A percentile compares a stretch with the other conserved stretches of the same genome.
These are phyloP conservation scores for Macropis europaea DNA, from an alignment of 2,888 invertebrate species.

Conservation along the genomic window DNA sequence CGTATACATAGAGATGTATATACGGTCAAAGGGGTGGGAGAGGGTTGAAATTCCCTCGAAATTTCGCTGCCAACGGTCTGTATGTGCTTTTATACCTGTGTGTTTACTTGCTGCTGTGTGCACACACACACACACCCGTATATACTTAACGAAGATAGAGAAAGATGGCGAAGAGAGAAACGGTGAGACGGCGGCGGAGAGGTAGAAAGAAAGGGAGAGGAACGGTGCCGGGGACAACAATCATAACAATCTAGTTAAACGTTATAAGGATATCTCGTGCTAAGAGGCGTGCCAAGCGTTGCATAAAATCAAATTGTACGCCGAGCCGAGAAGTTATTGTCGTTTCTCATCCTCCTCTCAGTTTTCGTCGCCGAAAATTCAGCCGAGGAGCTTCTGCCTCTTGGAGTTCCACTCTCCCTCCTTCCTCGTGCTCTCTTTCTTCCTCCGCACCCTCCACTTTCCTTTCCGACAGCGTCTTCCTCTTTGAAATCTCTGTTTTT, in stretches of 20 bases:
- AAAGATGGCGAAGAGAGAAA: constrained; percentile 36
- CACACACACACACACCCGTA: constrained; percentile 9
- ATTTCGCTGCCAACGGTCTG: constrained; percentile 60
- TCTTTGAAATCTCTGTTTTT: constrained; percentile 17
- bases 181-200: constrained; percentile 29
- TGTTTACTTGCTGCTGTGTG: constrained; percentile 13
- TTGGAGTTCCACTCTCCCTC: constrained; percentile 28
- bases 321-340: constrained; percentile 79
- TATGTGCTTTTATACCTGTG: constrained; percentile 14
- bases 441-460: background rate
- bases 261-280: constrained; percentile 79
- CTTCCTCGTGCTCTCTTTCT: constrained; percentile 9
- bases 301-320: constrained; percentile 80
- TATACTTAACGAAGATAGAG: constrained; percentile 21
- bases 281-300: constrained; percentile 80
- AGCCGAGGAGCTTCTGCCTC: constrained; percentile 50
- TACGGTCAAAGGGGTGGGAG: constrained; percentile 35
- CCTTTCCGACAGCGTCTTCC: constrained; percentile 11
- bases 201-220: constrained; percentile 17
- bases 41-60: constrained; percentile 63
- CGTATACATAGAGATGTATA: constrained; percentile 24
- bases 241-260: constrained; percentile 80
- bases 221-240: constrained; percentile 75
- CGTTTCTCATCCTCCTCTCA: constrained; percentile 70
- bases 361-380: constrained; percentile 63